phyloP scores from a whole-genome alignment of 2,797 vertebrate genomes.

The Acrossocheilus wenchowensis region DNA sequence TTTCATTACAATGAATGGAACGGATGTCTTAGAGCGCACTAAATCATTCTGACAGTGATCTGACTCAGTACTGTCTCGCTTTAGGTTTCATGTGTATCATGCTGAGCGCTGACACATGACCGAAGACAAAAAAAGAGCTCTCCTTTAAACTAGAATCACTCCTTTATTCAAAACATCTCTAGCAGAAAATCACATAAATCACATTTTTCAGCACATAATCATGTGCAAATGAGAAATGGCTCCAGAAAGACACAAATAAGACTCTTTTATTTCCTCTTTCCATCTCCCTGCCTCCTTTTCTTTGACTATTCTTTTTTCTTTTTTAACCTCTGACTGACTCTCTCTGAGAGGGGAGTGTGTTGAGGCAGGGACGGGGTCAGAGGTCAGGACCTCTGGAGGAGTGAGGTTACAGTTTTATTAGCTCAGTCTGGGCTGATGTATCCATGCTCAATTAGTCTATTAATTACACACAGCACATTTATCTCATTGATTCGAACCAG shows the following conservation, averaged over 20 bases:
- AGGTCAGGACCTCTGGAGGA: slow-evolving; percentile 31
- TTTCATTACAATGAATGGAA: slow-evolving; percentile 15
- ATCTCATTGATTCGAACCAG: slow-evolving; percentile 2
- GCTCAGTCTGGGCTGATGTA: slow-evolving; percentile 15
- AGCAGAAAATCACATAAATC: slow-evolving; percentile 28
- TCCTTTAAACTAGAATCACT: slow-evolving; percentile 29
- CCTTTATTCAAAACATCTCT: slow-evolving; percentile 41
- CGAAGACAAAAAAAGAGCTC: neutral
- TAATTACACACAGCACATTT: slow-evolving; percentile 12
- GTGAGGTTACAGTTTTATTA: slow-evolving; percentile 27
- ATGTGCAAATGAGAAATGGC: slow-evolving; percentile 40
- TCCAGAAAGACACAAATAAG: slow-evolving; percentile 16
- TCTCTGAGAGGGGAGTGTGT: slow-evolving; percentile 7
- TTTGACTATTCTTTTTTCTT: slow-evolving; percentile 4
- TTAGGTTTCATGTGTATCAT: slow-evolving; percentile 5
- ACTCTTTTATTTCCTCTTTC: slow-evolving; percentile 27
- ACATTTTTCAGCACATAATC: slow-evolving; percentile 1
- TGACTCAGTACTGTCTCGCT: neutral
- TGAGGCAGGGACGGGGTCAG: slow-evolving; percentile 6
- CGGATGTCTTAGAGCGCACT: neutral
- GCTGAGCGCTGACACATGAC: slow-evolving; percentile 4
- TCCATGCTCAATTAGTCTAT: slow-evolving; percentile 7
- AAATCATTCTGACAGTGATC: slow-evolving; percentile 28
- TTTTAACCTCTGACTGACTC: neutral
- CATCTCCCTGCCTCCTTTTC: slow-evolving; percentile 3